Evolutionary conservation across 2,888 invertebrate species (phyloP), one percentile per base, ranked within the genome.

Genomic region (Ectemnius lituratus): DNA sequence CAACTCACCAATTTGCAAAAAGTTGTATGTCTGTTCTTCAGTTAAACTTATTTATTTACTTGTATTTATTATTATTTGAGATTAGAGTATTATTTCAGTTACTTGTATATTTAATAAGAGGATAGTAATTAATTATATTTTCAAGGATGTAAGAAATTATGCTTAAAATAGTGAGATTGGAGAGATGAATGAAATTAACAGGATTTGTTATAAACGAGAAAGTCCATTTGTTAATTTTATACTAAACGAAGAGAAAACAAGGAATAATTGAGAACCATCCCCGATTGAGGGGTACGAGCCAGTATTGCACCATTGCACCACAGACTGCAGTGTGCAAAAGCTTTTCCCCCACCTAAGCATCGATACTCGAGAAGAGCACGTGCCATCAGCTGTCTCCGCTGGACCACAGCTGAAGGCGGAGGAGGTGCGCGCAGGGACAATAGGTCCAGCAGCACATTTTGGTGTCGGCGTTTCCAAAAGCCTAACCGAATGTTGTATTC

Each of bases 341-440:
- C 79, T 78, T 81, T 84, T 76, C 71, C 37, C 78, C 82, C 80
- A 76, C 78, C 82, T 73, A 74, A 79, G 75, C 65, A 74, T 81
- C 83, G 85, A 85, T 85, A 87, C 84, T 86, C 85, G 84, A 85
- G 78, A 80, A 86, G 87, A 88, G 88, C 90, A 90, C 88, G 89
- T 90, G 90, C 90, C 89, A 89, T 90, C 90, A 88, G 89, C 87
- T 88, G 89, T 88, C 89, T 80, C 68, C 69, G 84, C 84, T 86
- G 89, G 88, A 88, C 88, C 88, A 86, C 88, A 87, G 88, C 86
- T 87, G 87, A 83, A 84, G 37, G 79, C 78, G 81, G 82, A 87
- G 86, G 85, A 63, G 79, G 73, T 85, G 85, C 52, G 60, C 60
- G 23, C 37, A 67, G 70, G 52, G 65, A 80, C 78, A 76, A 77